Evolutionary conservation across 2,888 invertebrate species (phyloP).

Genomic region (Melieria picta): DNA sequence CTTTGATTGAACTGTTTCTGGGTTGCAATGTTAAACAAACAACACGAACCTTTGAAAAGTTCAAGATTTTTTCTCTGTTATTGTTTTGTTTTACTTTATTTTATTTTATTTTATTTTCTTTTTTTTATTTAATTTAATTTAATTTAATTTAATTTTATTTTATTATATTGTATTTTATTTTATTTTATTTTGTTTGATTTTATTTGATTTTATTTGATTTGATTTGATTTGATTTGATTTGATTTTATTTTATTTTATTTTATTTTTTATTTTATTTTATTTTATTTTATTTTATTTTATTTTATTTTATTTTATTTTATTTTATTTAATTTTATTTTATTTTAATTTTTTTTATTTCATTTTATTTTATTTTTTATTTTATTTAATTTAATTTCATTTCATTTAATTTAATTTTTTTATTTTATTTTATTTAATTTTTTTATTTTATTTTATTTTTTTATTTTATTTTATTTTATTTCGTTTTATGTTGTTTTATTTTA

Average conservation of each 20-base stretch:
- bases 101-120: no score
- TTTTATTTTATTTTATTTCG: no score
- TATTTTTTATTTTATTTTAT: neutral
- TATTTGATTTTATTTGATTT: neutral
- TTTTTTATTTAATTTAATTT: no score
- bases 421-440: neutral
- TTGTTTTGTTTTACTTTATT: no score
- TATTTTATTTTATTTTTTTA: no score
- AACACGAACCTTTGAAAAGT: no score
- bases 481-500: no score
- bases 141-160: no score
- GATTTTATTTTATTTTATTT: neutral
- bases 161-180: neutral
- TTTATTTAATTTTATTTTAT: constrained; percentile 3
- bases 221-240: neutral
- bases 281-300: constrained; percentile 6
- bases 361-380: constrained; percentile 1
- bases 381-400: neutral
- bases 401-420: neutral
- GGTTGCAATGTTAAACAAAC: no score
- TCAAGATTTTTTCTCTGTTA: no score
- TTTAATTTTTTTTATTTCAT: constrained; percentile 24
- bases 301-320: constrained; percentile 27
- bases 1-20: no score
- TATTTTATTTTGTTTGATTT: neutral